Evolutionary conservation across 1,140 invertebrate species (phyloP).

Genomic region (Cydia pomonella): DNA sequence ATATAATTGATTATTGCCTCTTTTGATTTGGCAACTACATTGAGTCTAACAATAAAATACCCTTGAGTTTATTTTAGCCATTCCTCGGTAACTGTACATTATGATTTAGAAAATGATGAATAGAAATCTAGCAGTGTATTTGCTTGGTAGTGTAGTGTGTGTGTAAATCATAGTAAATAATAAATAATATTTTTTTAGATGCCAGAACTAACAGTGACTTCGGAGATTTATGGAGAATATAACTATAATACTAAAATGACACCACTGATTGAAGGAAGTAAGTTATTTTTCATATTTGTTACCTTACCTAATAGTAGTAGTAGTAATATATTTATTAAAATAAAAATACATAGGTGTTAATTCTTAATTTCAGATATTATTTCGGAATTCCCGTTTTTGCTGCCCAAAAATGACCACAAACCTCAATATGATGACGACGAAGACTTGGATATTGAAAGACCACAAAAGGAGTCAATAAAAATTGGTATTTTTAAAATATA

Average conservation of each 20-base stretch:
- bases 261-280: conserved; percentile 69
- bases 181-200: conserved; percentile 57
- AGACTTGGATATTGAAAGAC: conserved; percentile 71
- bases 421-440: conserved; percentile 68
- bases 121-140: conserved; percentile 11
- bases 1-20: background rate
- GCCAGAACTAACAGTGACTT: conserved; percentile 75
- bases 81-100: conserved; percentile 1
- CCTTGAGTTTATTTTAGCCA: conserved; percentile 29
- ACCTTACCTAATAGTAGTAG: too few species aligned
- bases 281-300: conserved; percentile 43
- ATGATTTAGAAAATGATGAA: conserved; percentile 14
- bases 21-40: conserved; percentile 27
- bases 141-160: background rate
- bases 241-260: conserved; percentile 68
- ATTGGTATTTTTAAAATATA: conserved; percentile 60
- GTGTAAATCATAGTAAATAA: background rate
- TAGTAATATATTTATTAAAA: conserved; percentile 1
- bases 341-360: background rate
- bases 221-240: conserved; percentile 78
- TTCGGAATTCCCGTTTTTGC: conserved; percentile 76
- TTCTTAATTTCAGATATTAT: conserved; percentile 71
- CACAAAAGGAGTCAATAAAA: conserved; percentile 66
- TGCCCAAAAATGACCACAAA: conserved; percentile 48
- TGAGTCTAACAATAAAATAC: conserved; percentile 24